Percentiles rank a stretch among this genome's conserved stretches.
phyloP scores from a whole-genome alignment of 1,140 invertebrate genomes.

The Conus betulinus region DNA sequence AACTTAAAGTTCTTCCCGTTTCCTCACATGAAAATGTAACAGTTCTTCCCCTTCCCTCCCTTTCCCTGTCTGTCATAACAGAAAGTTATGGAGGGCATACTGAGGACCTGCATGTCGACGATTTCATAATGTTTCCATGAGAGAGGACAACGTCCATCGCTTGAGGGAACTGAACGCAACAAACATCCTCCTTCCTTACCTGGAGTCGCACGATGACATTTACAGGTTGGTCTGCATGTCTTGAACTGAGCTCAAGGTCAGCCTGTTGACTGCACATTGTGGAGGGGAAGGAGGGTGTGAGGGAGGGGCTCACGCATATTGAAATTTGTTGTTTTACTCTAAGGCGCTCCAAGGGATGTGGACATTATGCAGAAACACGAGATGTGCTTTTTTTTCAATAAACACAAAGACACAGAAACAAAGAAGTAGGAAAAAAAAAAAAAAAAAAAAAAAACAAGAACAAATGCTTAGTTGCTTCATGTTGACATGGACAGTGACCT shows the following conservation, averaged over 20 bases:
- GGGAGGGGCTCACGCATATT: neutral
- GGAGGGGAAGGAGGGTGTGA: neutral
- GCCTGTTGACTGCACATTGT: neutral
- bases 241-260: too few species aligned
- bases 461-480: too few species aligned
- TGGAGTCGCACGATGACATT: constrained; percentile 13
- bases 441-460: too few species aligned
- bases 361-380: too few species aligned
- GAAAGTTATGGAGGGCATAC: neutral
- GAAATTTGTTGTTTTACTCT: neutral
- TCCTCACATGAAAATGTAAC: too few species aligned
- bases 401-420: too few species aligned
- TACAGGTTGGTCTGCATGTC: neutral
- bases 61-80: neutral
- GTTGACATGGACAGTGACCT: too few species aligned
- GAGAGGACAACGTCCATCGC: neutral
- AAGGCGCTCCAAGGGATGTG: too few species aligned
- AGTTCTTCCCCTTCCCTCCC: too few species aligned
- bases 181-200: constrained; percentile 19
- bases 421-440: too few species aligned
- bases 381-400: too few species aligned
- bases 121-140: constrained; percentile 36
- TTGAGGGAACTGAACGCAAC: constrained; percentile 17
- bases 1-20: too few species aligned
- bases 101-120: neutral